Base-by-base conservation (phyloP, 2,888 invertebrate genomes). In the Orthosia cruda region DNA sequence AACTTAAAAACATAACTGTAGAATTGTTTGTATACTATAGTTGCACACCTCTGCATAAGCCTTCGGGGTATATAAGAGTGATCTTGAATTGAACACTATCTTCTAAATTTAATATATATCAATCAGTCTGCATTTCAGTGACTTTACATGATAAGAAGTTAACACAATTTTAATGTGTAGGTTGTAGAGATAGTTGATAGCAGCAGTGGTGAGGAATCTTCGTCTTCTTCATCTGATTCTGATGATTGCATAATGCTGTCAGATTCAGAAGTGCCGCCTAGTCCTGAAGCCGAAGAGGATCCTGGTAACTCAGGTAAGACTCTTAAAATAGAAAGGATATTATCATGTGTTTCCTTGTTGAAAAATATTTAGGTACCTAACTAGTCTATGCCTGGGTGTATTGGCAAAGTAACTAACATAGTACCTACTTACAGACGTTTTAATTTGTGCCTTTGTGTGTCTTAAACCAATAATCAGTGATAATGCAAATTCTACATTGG, bases 171-270 rank as follows among this genome's bases (percentile, higher is more conserved):
- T 82, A 62, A 81, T 89, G 79, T 91, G 55, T 97, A 97, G 95
- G 97, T 98, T 67, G 98, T 98, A 67, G 98, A 98, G 84, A 98
- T 98, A 91, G 98, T 98, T 83, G 97, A 98, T 89, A 97, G 97
- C 90, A 97, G 97, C 87, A 97, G 97, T 89, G 96, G 96, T 26
- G 96, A 96, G 70, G 97, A 97, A 65, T 93, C 96, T 20, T 95
- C 96, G 66, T 96, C 96, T 54, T 97, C 97, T 18, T 97, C 97
- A 66, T 98, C 98, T 45, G 98, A 99, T 87, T 97, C 97, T 81
- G 98, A 98, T 92, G 99, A 99, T 91, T 99, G 99, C 91, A 98
- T 99, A 88, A 98, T 99, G 89, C 97, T 99, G 54, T 98, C 98
- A 7, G 98, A 98, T 92, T 98, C 98, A 7, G 98, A 98, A 89